Conservation (phyloP, 2,113 vertebrate genomes). For the Paratilapia polleni region DNA sequence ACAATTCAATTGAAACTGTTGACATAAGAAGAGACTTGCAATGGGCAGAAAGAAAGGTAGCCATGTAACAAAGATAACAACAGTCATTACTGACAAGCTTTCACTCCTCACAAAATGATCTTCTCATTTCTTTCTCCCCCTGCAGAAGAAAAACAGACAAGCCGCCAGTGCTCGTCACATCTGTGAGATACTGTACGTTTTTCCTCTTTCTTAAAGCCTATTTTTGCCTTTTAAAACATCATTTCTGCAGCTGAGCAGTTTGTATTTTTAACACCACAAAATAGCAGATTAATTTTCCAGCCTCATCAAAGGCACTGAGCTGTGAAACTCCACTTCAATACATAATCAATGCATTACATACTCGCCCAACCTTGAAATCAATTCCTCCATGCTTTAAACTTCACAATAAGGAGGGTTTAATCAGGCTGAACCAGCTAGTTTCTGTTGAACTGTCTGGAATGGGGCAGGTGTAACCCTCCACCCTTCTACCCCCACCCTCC, state of each 20-base stretch:
- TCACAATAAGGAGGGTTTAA: slow-evolving; percentile 55
- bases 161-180: slow-evolving; percentile 16
- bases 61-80: slow-evolving; percentile 34
- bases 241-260: slow-evolving; percentile 20
- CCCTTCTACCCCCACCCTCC: neutral
- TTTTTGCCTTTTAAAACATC: neutral
- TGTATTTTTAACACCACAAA: slow-evolving; percentile 48
- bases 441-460: slow-evolving; percentile 52
- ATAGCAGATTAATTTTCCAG: slow-evolving; percentile 45
- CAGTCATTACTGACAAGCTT: slow-evolving; percentile 39
- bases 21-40: slow-evolving; percentile 30
- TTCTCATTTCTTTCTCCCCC: slow-evolving; percentile 21
- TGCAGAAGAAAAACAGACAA: slow-evolving; percentile 13
- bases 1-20: slow-evolving; percentile 33
- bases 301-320: slow-evolving; percentile 42
- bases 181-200: slow-evolving; percentile 22
- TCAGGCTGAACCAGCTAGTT: slow-evolving; percentile 62
- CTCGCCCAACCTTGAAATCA: slow-evolving; percentile 39
- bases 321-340: slow-evolving; percentile 36
- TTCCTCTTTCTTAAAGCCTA: slow-evolving; percentile 1
- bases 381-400: slow-evolving; percentile 26
- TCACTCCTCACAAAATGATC: slow-evolving; percentile 47
- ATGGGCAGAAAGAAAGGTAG: slow-evolving; percentile 40
- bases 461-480: slow-evolving; percentile 61
- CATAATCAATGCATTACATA: slow-evolving; percentile 52